Base-by-base conservation (phyloP, 2,888 invertebrate genomes). In the Aleiodes testaceus region DNA sequence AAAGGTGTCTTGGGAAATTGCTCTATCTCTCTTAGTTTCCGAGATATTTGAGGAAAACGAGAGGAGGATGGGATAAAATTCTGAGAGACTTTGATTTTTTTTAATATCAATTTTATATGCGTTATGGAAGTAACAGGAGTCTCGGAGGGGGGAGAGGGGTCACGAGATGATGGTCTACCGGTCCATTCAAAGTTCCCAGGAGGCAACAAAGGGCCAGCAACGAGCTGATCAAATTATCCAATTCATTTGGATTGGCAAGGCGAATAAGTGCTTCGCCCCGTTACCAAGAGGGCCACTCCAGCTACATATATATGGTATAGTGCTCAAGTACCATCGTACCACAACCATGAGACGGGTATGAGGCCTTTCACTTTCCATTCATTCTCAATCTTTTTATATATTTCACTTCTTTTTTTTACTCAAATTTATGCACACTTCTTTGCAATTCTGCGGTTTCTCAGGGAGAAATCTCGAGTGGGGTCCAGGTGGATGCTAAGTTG, bases 211-310 rank as follows among this genome's bases (percentile, higher is more conserved):
- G 84, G 85, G 85, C 84, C 85, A 85, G 83, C 86, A 86, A 86
- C 85, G 85, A 87, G 85, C 86, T 87, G 85, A 86, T 87, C 86
- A 87, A 87, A 87, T 87, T 87, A 87, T 87, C 85, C 87, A 87
- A 87, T 87, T 87, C 87, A 85, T 86, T 85, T 85, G 86, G 87
- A 87, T 87, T 87, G 86, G 84, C 86, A 82, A 63, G 63, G 81
- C 84, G 72, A 73, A 84, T 83, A 84, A 84, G 84, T 85, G 82
- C 82, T 61, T 81, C 84, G 83, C 82, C 44, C 72, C 81, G 84
- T 84, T 82, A 81, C 80, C 81, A 79, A 83, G 82, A 84, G 84
- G 80, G 79, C 82, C 83, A 80, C 83, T 82, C 80, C 79, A 65
- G 63, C 66, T 55, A 49, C 44, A 44, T 63, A 63, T 63, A 63